Base-by-base conservation (phyloP, 2,113 vertebrate species). In the Eretmochelys imbricata region DNA sequence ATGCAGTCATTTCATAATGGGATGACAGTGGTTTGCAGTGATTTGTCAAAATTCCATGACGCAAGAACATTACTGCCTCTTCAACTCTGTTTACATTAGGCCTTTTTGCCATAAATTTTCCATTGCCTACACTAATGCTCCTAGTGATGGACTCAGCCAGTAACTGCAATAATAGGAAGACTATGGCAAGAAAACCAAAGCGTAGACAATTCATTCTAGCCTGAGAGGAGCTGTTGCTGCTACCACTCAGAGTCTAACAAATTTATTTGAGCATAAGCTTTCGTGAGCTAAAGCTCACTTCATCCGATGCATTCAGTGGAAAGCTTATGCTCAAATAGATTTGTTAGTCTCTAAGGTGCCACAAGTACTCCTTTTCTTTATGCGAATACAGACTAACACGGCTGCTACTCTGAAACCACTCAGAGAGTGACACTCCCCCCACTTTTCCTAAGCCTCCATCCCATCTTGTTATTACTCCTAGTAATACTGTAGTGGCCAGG, bases 401-500 rank as follows among this genome's bases (percentile, higher is more conserved):
- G 42, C 42, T 42, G 42, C 42, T 42, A 42, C 42, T 42, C 42
- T 42, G 42, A 42, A 42, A 42, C 42, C 42, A 42, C 42, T 42
- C 42, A 42, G 42, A 65, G 3, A 69, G 16, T n/a, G 62, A 69
- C 62, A 72, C 19, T 10, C 35, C 65, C 65, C 16, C 2, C n/a
- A 38, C 65, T 38, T 72, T 72, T 72, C 65, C 65, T 72, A n/a
- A 38, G 35, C n/a, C 19, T 72, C 17, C n/a, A 22, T 20, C 35
- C 19, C 65, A 72, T 72, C 65, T 72, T 38, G 65, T 17, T 38
- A 72, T 38, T 72, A 72, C 19, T 72, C n/a, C 31, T 38, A 38
- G 35, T 38, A 38, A 72, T 10, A 22, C 6, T 2, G 62, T 53
- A 10, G 0, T 8, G 53, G 3, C 46, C 76, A 1, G 46, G 4